phyloP scores from a whole-genome alignment of 2,888 invertebrate genomes.

The Apoda limacodes region DNA sequence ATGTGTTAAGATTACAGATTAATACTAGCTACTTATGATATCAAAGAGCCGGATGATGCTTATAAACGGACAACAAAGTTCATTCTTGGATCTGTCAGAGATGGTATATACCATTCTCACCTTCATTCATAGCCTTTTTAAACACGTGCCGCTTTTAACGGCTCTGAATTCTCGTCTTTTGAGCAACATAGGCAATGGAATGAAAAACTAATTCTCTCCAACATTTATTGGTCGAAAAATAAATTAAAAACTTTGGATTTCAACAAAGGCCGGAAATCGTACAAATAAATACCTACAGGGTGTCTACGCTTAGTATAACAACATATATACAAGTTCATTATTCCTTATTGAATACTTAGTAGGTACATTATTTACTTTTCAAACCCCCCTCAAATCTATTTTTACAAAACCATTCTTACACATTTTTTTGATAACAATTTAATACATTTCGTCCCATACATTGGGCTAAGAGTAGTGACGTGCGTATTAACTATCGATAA shows the following conservation, averaged over 20 bases:
- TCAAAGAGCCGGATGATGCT: too few relatives aligned
- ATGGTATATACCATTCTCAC: too few relatives aligned
- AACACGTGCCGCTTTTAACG: too few relatives aligned
- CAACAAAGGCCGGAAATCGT: slow-evolving; percentile 67
- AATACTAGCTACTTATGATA: too few relatives aligned
- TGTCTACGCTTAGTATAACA: slow-evolving; percentile 55
- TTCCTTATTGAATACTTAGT: slow-evolving; percentile 35
- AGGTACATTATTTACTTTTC: slow-evolving; percentile 40
- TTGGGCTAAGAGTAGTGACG: slow-evolving; percentile 24
- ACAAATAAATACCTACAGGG: slow-evolving; percentile 67
- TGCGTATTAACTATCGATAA: too few relatives aligned
- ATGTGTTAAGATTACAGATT: too few relatives aligned
- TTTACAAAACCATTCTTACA: slow-evolving; percentile 35
- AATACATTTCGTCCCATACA: slow-evolving; percentile 37
- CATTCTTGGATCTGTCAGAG: too few relatives aligned
- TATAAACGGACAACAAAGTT: too few relatives aligned
- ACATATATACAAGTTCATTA: slow-evolving; percentile 55
- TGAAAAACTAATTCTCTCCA: slow-evolving; percentile 62
- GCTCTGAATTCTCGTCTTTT: too few relatives aligned
- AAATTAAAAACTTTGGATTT: slow-evolving; percentile 70
- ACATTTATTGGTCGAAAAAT: slow-evolving; percentile 72
- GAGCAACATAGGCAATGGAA: too few relatives aligned
- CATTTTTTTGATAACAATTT: slow-evolving; percentile 42
- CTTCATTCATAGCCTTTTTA: too few relatives aligned
- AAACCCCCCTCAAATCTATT: slow-evolving; percentile 27